Base-by-base conservation (phyloP, 1,140 invertebrate genomes). In the Drepana arcuata region DNA sequence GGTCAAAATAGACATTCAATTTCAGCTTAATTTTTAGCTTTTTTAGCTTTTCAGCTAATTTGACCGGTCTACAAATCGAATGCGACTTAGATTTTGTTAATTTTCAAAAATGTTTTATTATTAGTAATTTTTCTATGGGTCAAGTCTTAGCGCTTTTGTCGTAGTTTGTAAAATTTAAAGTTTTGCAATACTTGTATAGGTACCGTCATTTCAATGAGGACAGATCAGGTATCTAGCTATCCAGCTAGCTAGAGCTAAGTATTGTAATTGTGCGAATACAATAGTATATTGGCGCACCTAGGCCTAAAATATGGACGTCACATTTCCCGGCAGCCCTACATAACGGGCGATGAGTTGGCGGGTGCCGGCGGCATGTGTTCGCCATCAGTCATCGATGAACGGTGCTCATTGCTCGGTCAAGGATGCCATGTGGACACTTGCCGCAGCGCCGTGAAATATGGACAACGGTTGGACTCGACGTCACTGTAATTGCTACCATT, bases 371-470 rank as follows among this genome's bases (percentile, higher is more conserved):
- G 55, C 73, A 78, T 55, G 58, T 71, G 77, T 46, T 45, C 14
- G 50, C 73, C 50, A 81, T 81, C 73, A 72, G 43, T 81, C 77
- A 81, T 78, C 75, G 73, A 75, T 77, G 65, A 51, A 50, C 43
- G 42, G 36, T 50, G 62, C n/a, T n/a, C n/a, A n/a, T n/a, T n/a
- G n/a, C 49, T 34, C 61, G 56, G 57, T 69, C 60, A 65, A 78
- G 68, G 73, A 74, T 73, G 62, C 59, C 34, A 48, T 34, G 37
- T 50, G 61, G 64, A 71, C 63, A 70, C 61, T 66, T 60, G 61
- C 33, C 45, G 38, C 38, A 29, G 39, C 23, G 24, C 18, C 18
- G 27, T 54, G 50, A 48, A 36, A 43, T 52, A 49, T 52, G 36
- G 15, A 16, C 13, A 10, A 10, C 4, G n/a, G 2, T 6, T 26